phyloP scores from a whole-genome alignment of 2,797 vertebrate genomes.

The Acrossocheilus fasciatus region DNA sequence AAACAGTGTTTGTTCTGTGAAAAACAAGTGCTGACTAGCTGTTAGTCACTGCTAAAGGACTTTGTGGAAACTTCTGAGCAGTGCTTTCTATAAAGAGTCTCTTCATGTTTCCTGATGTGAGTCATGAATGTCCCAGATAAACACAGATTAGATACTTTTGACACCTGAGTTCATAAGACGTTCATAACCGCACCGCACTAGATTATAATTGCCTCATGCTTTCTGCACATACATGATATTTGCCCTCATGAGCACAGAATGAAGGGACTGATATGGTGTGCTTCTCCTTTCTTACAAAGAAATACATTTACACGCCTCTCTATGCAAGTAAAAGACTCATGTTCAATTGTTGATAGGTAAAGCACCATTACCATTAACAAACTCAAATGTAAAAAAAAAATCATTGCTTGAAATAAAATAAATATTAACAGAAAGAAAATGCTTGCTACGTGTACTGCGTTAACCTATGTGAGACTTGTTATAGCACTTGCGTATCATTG shows the following conservation, averaged over 20 bases:
- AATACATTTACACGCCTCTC: background rate
- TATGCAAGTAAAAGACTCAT: background rate
- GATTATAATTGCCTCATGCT: background rate
- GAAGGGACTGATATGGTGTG: background rate
- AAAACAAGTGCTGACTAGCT: background rate
- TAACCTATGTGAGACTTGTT: too few relatives aligned
- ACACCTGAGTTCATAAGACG: too few relatives aligned
- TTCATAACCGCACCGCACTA: background rate
- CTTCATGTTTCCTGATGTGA: background rate
- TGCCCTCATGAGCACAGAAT: background rate
- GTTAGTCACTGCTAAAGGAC: background rate
- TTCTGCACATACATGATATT: conserved; percentile 2
- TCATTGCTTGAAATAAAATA: too few relatives aligned
- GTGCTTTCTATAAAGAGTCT: background rate
- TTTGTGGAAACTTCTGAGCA: background rate
- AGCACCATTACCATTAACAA: too few relatives aligned
- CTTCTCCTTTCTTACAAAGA: background rate
- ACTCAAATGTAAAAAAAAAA: too few relatives aligned
- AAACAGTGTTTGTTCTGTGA: background rate
- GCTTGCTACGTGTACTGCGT: too few relatives aligned
- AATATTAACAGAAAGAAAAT: too few relatives aligned
- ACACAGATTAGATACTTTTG: conserved; percentile 12
- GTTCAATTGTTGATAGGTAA: background rate
- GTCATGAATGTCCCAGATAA: background rate
- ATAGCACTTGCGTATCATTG: too few relatives aligned